Evolutionary conservation across 2,113 vertebrate genomes (phyloP).

Genomic region (Apaloderma vittatum): DNA sequence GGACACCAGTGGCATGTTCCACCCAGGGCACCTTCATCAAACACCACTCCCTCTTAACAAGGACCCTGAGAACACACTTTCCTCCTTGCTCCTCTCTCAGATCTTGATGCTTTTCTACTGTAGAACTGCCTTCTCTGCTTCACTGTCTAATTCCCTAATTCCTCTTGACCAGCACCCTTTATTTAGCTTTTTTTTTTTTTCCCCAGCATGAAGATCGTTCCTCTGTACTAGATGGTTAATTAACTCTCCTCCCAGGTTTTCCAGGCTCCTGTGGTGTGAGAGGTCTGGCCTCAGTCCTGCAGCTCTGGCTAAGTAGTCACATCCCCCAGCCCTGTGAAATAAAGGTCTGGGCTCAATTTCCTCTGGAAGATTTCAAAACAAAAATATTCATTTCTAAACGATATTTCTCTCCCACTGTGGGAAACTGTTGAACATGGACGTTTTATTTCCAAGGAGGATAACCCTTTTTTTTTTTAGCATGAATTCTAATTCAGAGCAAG

Average conservation of each 20-base stretch:
- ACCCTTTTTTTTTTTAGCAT: neutral
- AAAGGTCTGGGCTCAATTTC: neutral
- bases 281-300: neutral
- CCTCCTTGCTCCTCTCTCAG: neutral
- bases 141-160: neutral
- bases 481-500: neutral
- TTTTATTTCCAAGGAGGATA: neutral
- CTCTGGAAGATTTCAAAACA: neutral
- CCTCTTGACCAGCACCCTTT: neutral
- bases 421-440: neutral
- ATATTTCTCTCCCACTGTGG: neutral
- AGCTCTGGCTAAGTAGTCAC: neutral
- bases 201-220: neutral
- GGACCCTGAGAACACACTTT: neutral
- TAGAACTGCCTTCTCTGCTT: neutral
- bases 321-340: neutral
- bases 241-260: constrained; percentile 10
- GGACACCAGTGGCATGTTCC: fast-evolving
- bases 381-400: neutral
- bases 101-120: fast-evolving
- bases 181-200: neutral
- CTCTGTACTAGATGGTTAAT: neutral
- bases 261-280: neutral
- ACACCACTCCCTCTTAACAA: neutral
- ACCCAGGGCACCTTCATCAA: neutral